A percentile compares a stretch with the other conserved stretches of the same genome.
phyloP scores from a whole-genome alignment of 2,888 invertebrate species.

The Protodeltote pygarga region DNA sequence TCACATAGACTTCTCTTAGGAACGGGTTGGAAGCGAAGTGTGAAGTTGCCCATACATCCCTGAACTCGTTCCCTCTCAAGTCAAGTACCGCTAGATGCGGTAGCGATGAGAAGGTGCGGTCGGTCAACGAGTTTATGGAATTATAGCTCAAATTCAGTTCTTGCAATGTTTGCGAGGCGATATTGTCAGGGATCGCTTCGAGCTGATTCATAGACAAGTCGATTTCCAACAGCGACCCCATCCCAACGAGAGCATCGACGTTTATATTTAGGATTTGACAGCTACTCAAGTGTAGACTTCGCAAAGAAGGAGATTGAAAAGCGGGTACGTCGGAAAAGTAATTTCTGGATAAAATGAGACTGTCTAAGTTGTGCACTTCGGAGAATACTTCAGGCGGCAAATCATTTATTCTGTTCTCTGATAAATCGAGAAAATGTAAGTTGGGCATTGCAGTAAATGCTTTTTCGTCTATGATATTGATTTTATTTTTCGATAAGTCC shows the following conservation, averaged over 20 bases:
- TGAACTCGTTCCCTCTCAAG: conserved; percentile 91
- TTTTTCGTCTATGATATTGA: conserved; percentile 86
- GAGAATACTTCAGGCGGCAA: conserved; percentile 87
- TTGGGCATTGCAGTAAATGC: conserved; percentile 87
- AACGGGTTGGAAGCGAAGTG: conserved; percentile 88
- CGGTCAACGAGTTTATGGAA: conserved; percentile 87
- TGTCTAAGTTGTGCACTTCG: conserved; percentile 84
- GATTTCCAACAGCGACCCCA: conserved; percentile 87
- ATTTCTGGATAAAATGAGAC: conserved; percentile 89
- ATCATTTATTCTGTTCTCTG: conserved; percentile 88
- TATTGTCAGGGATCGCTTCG: conserved; percentile 85
- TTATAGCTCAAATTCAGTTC: conserved; percentile 87
- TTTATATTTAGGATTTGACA: conserved; percentile 88
- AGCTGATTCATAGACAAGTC: conserved; percentile 90
- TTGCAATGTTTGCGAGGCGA: conserved; percentile 87
- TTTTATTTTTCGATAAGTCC: conserved; percentile 90
- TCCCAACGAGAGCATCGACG: conserved; percentile 79
- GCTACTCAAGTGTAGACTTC: conserved; percentile 86
- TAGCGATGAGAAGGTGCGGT: conserved; percentile 88
- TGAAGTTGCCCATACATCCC: conserved; percentile 87
- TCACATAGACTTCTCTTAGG: conserved; percentile 87
- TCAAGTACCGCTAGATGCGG: conserved; percentile 88
- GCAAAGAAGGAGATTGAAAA: conserved; percentile 86
- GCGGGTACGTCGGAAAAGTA: conserved; percentile 87
- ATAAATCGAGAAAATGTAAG: conserved; percentile 88